Evolutionary conservation across 2,888 invertebrate species (phyloP), one percentile per base, ranked within the genome.

Genomic region (Ectemnius cavifrons): DNA sequence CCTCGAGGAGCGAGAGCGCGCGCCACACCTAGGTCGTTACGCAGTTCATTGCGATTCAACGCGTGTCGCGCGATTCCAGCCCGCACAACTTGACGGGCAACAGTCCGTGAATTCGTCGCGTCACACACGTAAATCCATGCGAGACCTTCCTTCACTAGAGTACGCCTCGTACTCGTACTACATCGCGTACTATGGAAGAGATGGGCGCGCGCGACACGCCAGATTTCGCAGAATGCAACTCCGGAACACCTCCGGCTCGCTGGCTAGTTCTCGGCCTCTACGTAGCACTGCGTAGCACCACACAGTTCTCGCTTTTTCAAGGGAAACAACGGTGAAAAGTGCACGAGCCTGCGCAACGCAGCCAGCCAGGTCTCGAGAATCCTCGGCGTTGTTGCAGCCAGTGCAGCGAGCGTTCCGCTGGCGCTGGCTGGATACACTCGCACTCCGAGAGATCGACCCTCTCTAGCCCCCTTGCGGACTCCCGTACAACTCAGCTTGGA

Each of bases 21-120:
- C 70, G 82, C 82, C 82, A 82, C 82, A 82, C 82, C 82, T 82
- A 82, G 76, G 60, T 61, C 78, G 67, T 81, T 69, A 68, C 71
- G 69, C 73, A 62, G 72, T 71, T 71, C 70, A 80, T 82, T 61
- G 66, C 67, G 68, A 76, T 75, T 79, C 79, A 57, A 70, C 62
- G 46, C 74, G 73, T 68, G 73, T 78, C 71, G 71, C 64, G 49
- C 27, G n/a, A 46, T 67, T 57, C 47, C 13, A 58, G 28, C 23
- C 63, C 28, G 37, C 47, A 52, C 5, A 52, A 69, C 57, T 4
- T 20, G n/a, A 37, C 6, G 8, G 37, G 37, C 37, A 23, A 2
- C 37, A 37, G 8, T 37, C 37, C 8, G 37, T 37, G 5, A 6
- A 37, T 71, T 65, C 64, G 27, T 65, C 28, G 63, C 37, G 62